Conservation (phyloP, 2,113 vertebrate species). For the Halcyon malimbica region DNA sequence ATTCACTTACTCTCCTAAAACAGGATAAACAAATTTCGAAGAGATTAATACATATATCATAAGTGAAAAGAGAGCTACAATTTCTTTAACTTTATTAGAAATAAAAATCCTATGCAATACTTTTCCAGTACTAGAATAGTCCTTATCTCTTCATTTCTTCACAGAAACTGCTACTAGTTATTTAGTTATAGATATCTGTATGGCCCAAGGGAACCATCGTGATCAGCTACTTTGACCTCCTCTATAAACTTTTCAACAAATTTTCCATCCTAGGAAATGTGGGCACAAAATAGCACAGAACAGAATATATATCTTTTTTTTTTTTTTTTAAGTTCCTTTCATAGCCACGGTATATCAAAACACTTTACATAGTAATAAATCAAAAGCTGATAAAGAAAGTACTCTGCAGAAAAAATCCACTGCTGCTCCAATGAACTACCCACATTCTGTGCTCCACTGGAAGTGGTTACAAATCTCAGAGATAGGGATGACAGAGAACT, state of each 20-base stretch:
- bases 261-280: neutral
- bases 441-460: neutral
- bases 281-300: neutral
- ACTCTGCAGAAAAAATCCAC: neutral
- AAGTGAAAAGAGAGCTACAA: neutral
- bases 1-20: conserved; percentile 35
- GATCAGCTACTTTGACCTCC: neutral
- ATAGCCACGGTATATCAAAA: neutral
- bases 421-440: rapidly evolving
- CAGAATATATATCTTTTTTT: neutral
- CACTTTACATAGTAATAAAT: neutral
- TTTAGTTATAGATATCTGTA: neutral
- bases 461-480: neutral
- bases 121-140: conserved; percentile 54
- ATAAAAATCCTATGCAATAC: neutral
- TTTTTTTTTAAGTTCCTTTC: neutral
- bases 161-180: neutral
- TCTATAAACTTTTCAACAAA: neutral
- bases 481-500: neutral
- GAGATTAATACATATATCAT: conserved; percentile 36
- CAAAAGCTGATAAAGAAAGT: neutral
- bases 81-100: conserved; percentile 55
- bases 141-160: conserved; percentile 45
- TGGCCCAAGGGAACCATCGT: neutral
- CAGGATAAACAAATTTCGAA: conserved; percentile 56